phyloP scores from a whole-genome alignment of 1,140 invertebrate genomes.

The Mamestra configurata region DNA sequence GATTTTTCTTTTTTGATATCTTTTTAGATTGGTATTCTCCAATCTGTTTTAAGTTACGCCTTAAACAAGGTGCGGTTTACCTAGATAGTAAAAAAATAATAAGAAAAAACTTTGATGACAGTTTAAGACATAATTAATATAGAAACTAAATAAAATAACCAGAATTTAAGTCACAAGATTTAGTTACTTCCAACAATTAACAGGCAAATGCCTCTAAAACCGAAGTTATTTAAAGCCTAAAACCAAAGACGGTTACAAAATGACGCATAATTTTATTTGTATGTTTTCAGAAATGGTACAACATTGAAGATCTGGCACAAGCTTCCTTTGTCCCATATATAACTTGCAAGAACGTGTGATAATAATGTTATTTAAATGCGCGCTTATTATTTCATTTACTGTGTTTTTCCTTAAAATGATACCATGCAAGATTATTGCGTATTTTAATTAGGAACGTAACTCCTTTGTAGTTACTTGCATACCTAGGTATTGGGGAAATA shows the following conservation, averaged over 20 bases:
- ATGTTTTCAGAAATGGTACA: background rate
- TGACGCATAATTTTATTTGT: background rate
- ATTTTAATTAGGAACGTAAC: constrained; percentile 32
- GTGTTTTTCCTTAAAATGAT: constrained; percentile 35
- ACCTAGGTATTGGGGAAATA: constrained; percentile 28
- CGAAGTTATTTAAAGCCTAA: background rate
- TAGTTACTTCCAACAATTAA: no score
- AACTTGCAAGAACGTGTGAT: constrained; percentile 28
- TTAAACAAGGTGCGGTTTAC: no score
- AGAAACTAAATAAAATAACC: no score
- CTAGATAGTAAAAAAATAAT: no score
- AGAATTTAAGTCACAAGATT: no score
- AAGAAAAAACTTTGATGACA: no score
- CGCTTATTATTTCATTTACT: background rate
- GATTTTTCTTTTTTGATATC: background rate
- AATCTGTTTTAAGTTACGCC: no score
- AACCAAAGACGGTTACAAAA: background rate
- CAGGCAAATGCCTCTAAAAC: background rate
- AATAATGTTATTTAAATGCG: background rate
- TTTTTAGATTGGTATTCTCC: no score
- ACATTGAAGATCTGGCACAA: background rate
- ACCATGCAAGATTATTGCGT: constrained; percentile 5
- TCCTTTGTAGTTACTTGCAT: background rate
- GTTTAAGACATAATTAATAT: no score
- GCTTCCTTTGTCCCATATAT: constrained; percentile 14